Base-by-base conservation (phyloP, 2,797 vertebrate species). In the Sorex maritimensis region DNA sequence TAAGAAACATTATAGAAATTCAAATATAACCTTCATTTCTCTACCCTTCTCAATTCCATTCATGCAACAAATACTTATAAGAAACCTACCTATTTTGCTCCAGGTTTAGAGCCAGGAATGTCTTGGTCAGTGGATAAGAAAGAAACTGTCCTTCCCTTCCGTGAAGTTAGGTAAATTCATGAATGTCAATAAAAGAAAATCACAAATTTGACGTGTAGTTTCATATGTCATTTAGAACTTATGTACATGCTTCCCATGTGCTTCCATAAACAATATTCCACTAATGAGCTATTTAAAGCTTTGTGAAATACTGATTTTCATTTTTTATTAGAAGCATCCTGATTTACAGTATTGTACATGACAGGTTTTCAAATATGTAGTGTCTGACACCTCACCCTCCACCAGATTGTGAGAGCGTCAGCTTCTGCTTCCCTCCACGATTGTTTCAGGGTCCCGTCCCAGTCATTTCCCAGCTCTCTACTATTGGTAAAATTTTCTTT, bases 161-260 rank as follows among this genome's bases (percentile, higher is more conserved):
- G 15, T 21, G 21, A 86, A 17, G 71, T 55, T 26, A 80, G 21
- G 30, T 23, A 44, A 83, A 46, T 41, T 52, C 24, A 67, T 38
- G 28, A 79, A 44, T 15, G 34, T 3, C 8, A 3, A 74, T 10
- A n/a, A 0, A 17, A 73, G 30, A 34, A 55, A 65, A 87, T 23
- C 10, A 46, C 23, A 92, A 9, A 15, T 69, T 74, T 74, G 15
- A 12, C n/a, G 65, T 67, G 26, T 7, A 67, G 65, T 67, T 11
- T 28, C 69, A 30, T 7, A 58, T 63, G 65, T 30, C 8, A 14
- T 26, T 87, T 12, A 46, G 13, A 80, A 30, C 6, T 65, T 17
- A 0, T n/a, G 28, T 0, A 10, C 1, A 0, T 67, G 49, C 6
- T 46, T 23, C 5, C 21, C 19, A 85, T 26, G 6, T 15, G 6